These are phyloP conservation scores for Agrypnus murinus DNA, from an alignment of 2,888 invertebrate species.

Conservation along the genomic window DNA sequence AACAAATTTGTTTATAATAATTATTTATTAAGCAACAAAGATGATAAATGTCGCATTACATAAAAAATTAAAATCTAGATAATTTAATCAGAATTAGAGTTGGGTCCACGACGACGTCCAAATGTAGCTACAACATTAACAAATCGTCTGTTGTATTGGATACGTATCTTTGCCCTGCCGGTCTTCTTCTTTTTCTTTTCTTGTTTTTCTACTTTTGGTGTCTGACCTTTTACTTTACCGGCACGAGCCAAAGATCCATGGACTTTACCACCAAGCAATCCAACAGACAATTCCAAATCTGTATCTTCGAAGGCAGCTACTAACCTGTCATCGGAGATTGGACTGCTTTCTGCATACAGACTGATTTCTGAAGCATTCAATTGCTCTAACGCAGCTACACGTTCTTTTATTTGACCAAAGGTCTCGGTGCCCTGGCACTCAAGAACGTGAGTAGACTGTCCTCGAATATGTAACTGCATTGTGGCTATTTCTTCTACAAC, in stretches of 20 bases:
- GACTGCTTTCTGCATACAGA: slow-evolving; percentile 84
- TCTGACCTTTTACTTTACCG: slow-evolving; percentile 99
- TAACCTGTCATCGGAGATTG: slow-evolving; percentile 80
- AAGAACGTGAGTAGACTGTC: slow-evolving; percentile 83
- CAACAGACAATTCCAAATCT: slow-evolving; percentile 87
- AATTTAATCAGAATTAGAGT: slow-evolving; percentile 85
- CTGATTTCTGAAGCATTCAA: slow-evolving; percentile 75
- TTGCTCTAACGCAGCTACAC: slow-evolving; percentile 76
- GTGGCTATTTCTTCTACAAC: slow-evolving; percentile 14
- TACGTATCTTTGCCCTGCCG: slow-evolving; percentile 98
- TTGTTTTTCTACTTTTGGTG: slow-evolving; percentile 99
- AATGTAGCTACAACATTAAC: slow-evolving; percentile 97
- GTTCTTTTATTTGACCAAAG: slow-evolving; percentile 83
- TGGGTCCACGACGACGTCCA: slow-evolving; percentile 97
- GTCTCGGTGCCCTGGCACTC: slow-evolving; percentile 83
- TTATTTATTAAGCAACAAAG: slow-evolving; percentile 35
- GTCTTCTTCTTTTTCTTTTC: slow-evolving; percentile 99
- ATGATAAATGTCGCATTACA: slow-evolving; percentile 28
- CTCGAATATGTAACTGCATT: slow-evolving; percentile 90
- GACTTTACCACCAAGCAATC: slow-evolving; percentile 97
- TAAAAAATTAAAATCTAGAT: slow-evolving; percentile 45
- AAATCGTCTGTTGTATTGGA: slow-evolving; percentile 98
- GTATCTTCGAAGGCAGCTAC: slow-evolving; percentile 79
- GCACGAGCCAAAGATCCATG: slow-evolving; percentile 99
- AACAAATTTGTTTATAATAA: not conserved